These are phyloP conservation scores for Siniperca undulata DNA, from an alignment of 2,797 vertebrate genomes.

Conservation along the genomic window DNA sequence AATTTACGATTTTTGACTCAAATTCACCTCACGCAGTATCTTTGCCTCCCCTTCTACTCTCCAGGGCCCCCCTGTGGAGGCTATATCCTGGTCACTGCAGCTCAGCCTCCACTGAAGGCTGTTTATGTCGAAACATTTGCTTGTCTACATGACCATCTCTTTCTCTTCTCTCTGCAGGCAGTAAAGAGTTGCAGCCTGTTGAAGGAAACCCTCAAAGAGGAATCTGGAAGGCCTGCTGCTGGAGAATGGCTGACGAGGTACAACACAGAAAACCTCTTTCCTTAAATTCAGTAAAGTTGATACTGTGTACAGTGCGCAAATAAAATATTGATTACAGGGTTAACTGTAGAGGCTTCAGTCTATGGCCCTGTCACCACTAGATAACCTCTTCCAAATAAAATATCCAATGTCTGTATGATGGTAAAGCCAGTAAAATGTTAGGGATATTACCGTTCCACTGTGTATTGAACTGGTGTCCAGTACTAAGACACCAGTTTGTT, in stretches of 20 bases:
- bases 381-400: neutral
- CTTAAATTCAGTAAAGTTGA: neutral
- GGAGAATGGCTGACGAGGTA: conserved; percentile 98
- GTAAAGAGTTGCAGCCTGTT: conserved; percentile 89
- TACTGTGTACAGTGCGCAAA: neutral
- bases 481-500: neutral
- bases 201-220: conserved; percentile 96
- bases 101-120: neutral
- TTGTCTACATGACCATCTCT: neutral
- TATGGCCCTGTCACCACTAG: neutral
- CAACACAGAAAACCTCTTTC: neutral
- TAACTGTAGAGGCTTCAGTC: neutral
- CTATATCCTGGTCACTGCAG: neutral
- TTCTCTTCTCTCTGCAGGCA: conserved; percentile 62
- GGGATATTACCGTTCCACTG: neutral
- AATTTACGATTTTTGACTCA: no score
- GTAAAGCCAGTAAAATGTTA: neutral
- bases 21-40: no score
- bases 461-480: neutral
- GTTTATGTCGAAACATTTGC: no score
- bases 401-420: neutral
- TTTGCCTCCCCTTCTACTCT: no score
- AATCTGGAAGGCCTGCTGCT: conserved; percentile 97
- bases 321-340: neutral
- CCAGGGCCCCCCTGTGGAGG: no score